Evolutionary conservation across 1,140 invertebrate genomes (phyloP), one percentile per base, ranked within the genome.

Genomic region (Harpegnathos saltator): DNA sequence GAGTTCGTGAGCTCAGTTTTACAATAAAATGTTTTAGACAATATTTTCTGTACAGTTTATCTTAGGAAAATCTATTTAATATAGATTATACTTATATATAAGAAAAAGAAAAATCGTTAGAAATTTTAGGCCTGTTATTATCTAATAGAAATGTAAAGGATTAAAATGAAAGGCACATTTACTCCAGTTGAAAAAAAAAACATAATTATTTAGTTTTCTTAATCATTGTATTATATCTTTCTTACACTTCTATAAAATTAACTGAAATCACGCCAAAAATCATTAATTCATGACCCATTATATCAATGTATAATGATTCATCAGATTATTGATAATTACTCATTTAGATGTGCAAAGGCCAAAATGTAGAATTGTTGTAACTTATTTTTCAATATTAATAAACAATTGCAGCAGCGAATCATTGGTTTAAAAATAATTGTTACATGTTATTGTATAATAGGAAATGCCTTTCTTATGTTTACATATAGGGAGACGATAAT

Each of bases 21-120:
- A 80, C 17, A 80, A 80, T 80, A 71, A 80, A 80, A 80, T n/a
- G 65, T 80, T 80, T 80, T 80, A 80, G 75, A 80, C 65, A 72
- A 72, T 68, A 78, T 58, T 65, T 85, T 80, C 33, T 54, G 38
- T 82, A 86, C 69, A 73, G 71, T 85, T 85, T 85, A 83, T 85
- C 68, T 86, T 75, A 75, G 61, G n/a, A 24, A 44, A 71, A 44
- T 58, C 66, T 74, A 69, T 69, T 75, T 77, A 72, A 77, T 63
- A 63, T 86, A 56, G n/a, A 59, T 83, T 83, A 62, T 65, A 82
- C 50, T 73, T 86, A 81, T 22, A 50, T 63, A 62, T 33, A 11
- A 61, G 33, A 62, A 48, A 19, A 61, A 61, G 24, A 58, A n/a
- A 58, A 15, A 69, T 80, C n/a, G 33, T 80, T 80, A 81, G 38